These are phyloP conservation scores for Pseudoatta argentina DNA, from an alignment of 1,140 invertebrate genomes.

Conservation along the genomic window DNA sequence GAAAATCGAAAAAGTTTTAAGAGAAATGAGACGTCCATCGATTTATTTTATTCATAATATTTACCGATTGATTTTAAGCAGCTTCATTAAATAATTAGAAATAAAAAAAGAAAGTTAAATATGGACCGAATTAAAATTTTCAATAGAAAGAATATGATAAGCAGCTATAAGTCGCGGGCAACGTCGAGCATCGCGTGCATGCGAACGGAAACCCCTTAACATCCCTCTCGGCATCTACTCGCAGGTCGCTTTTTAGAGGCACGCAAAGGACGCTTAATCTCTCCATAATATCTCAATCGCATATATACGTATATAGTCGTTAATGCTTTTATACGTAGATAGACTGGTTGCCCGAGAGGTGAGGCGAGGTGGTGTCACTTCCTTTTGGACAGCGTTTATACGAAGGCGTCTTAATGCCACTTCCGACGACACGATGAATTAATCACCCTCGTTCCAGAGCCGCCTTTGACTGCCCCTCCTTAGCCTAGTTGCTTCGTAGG, in stretches of 20 bases:
- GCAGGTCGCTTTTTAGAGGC: conserved; percentile 75
- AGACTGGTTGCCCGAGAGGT: not conserved
- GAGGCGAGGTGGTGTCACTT: conserved; percentile 65
- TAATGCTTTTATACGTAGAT: conserved; percentile 79
- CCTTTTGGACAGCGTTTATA: conserved; percentile 72
- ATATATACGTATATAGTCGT: conserved; percentile 61
- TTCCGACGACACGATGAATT: conserved; percentile 78
- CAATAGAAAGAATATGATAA: not conserved
- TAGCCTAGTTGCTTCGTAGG: conserved; percentile 32
- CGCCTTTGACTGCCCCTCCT: conserved; percentile 40
- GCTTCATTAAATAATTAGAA: not conserved
- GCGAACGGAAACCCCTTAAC: conserved; percentile 50
- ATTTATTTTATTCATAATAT: not conserved
- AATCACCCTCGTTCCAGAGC: conserved; percentile 71
- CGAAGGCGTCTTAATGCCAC: conserved; percentile 76
- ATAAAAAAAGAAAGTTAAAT: not conserved
- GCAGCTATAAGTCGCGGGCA: not conserved
- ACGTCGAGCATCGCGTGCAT: conserved; percentile 46
- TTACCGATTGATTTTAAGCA: not conserved
- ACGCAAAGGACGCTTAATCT: conserved; percentile 76
- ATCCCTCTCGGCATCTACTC: conserved; percentile 51
- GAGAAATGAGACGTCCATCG: not conserved
- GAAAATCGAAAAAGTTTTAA: not conserved
- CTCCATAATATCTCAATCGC: conserved; percentile 81
- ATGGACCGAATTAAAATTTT: conserved; percentile 4